Evolutionary conservation across 2,797 vertebrate genomes (phyloP), one percentile per base, ranked within the genome.

Genomic region (Emys orbicularis): DNA sequence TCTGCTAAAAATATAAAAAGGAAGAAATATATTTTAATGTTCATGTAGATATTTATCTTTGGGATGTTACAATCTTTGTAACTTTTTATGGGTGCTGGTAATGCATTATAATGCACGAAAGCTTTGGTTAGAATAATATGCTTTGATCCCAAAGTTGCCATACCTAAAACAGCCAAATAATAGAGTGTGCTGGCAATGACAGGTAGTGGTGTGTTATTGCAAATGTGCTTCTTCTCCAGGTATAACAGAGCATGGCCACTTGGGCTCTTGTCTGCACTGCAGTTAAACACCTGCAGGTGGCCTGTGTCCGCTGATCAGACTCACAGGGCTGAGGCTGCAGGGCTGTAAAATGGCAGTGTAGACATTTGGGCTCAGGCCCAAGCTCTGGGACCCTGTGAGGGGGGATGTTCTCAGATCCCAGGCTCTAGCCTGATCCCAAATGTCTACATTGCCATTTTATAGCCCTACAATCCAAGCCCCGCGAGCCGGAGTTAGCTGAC

Each of bases 1-100:
- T 88, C 37, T 87, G 16, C 83, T 96, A 77, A 95, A 95, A 93
- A 57, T 53, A 50, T 76, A 1, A 79, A 29, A 56, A 84, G 3
- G n/a, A 92, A 91, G 44, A 94, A 96, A 88, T 83, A 92, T 2
- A n/a, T 49, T 91, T 29, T 79, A 81, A 92, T 93, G 94, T 94
- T 94, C 92, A 95, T 97, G 79, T 94, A 93, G 91, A 96, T 95
- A 97, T 87, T 91, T 97, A 84, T 10, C 41, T 89, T 90, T 81
- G 8, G 47, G 88, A 88, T 88, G 65, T 77, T 88, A 94, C 90
- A 44, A 82, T 12, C 34, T 79, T 56, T 95, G 81, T 9, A 83
- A 47, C n/a, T 87, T 83, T 31, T 56, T 74, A 82, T 81, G 23
- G 41, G 31, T 79, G 25, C 21, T 65, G n/a, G 9, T 53, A 49